phyloP scores from a whole-genome alignment of 2,797 vertebrate species.

The Onychomys arenicola region DNA sequence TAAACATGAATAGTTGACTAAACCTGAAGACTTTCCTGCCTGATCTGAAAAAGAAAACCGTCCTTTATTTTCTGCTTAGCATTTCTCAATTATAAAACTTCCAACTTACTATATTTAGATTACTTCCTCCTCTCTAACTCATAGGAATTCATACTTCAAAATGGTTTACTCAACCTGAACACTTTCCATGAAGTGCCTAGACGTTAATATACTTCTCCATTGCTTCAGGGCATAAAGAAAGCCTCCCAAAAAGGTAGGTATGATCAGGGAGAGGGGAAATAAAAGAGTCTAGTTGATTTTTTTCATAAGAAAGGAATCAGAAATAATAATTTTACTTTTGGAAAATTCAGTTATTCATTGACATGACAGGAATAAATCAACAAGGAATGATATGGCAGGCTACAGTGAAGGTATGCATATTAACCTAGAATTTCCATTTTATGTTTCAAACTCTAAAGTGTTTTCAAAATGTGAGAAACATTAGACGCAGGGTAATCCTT shows the following conservation, averaged over 20 bases:
- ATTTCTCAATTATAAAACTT: conserved; percentile 59
- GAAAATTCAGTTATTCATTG: conserved; percentile 58
- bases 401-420: neutral
- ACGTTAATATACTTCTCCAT: neutral
- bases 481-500: neutral
- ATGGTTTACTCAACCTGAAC: neutral
- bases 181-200: conserved; percentile 11
- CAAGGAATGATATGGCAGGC: conserved; percentile 40
- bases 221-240: conserved; percentile 55
- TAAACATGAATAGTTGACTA: conserved; percentile 35
- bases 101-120: conserved; percentile 27
- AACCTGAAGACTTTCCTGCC: neutral
- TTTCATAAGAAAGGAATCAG: conserved; percentile 67
- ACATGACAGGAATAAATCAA: conserved; percentile 53
- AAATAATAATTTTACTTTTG: conserved; percentile 74
- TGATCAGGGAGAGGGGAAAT: neutral
- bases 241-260: conserved; percentile 76
- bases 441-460: conserved; percentile 55
- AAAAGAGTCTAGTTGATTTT: conserved; percentile 63
- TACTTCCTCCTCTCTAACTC: conserved; percentile 31
- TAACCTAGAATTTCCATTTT: conserved; percentile 45
- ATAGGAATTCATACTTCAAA: conserved; percentile 37
- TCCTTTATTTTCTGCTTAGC: conserved; percentile 18
- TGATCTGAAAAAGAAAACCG: conserved; percentile 31
- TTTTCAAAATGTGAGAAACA: conserved; percentile 65